These are phyloP conservation scores for Saxidomus purpurata DNA, from an alignment of 1,140 invertebrate species.

Conservation along the genomic window DNA sequence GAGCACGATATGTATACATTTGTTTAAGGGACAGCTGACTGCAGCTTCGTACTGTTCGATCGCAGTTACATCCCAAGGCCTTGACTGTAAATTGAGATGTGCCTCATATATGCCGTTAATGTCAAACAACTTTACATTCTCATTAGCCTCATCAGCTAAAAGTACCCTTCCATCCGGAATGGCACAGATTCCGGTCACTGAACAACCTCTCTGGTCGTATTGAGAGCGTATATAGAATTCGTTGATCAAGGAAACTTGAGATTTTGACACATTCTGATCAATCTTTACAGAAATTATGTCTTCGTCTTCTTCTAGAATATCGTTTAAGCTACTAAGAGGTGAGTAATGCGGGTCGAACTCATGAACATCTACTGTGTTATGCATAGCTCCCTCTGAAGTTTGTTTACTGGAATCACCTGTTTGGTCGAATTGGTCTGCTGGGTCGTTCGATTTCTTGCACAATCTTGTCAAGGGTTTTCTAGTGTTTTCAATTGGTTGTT, in stretches of 20 bases:
- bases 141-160: constrained; percentile 30
- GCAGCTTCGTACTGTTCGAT: constrained; percentile 49
- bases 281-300: not conserved
- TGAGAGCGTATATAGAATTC: constrained; percentile 40
- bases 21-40: constrained; percentile 20
- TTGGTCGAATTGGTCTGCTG: not conserved
- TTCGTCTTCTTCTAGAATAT: constrained; percentile 56
- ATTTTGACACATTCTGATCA: constrained; percentile 22
- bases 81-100: not conserved
- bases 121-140: constrained; percentile 42
- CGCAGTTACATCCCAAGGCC: constrained; percentile 50
- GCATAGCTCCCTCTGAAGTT: not conserved
- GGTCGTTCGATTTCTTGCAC: not conserved
- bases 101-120: not conserved
- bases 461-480: not conserved
- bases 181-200: not conserved
- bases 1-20: constrained; percentile 1
- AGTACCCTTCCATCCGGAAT: constrained; percentile 22
- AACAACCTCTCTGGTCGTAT: constrained; percentile 40
- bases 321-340: constrained; percentile 26
- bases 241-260: not conserved
- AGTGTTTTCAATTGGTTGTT: not conserved
- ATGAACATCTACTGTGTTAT: not conserved
- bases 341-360: not conserved
- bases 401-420: not conserved